Conservation (phyloP, 1,140 invertebrate genomes). For the Drosophila grimshawi region DNA sequence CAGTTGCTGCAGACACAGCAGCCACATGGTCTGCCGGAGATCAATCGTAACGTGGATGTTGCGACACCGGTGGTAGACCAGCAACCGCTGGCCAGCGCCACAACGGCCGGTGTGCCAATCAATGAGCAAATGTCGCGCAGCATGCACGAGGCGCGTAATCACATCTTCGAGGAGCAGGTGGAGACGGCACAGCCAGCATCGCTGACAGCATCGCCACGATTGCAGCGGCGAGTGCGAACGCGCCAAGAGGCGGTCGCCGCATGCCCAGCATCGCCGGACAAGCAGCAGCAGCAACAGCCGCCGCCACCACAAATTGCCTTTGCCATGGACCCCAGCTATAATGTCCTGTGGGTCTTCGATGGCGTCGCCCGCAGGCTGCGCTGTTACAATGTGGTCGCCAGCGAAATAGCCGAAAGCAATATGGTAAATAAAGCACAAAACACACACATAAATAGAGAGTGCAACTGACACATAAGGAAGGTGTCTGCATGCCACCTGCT, state of each 20-base stretch:
- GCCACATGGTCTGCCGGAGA: slow-evolving; percentile 55
- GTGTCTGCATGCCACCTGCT: too few species aligned
- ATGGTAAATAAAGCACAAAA: slow-evolving; percentile 35
- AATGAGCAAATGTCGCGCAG: slow-evolving; percentile 84
- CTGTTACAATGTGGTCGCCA: slow-evolving; percentile 92
- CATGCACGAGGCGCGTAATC: slow-evolving; percentile 82
- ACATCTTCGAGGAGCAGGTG: slow-evolving; percentile 78
- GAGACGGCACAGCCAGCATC: slow-evolving; percentile 7
- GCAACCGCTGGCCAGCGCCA: slow-evolving; percentile 30
- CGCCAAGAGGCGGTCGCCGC: slow-evolving; percentile 25
- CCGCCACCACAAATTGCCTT: slow-evolving; percentile 76
- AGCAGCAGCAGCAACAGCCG: slow-evolving; percentile 44
- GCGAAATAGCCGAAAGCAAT: slow-evolving; percentile 85
- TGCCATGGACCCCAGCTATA: slow-evolving; percentile 93
- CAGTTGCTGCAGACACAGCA: slow-evolving; percentile 67
- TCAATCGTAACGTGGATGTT: slow-evolving; percentile 76
- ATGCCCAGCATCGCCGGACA: slow-evolving; percentile 23
- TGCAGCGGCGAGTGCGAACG: slow-evolving; percentile 23
- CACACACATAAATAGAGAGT: too few species aligned
- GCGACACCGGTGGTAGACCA: slow-evolving; percentile 43
- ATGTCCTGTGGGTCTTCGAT: slow-evolving; percentile 94
- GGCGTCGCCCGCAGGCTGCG: slow-evolving; percentile 89
- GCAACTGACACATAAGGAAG: too few species aligned
- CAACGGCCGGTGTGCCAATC: slow-evolving; percentile 61
- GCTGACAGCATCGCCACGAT: slow-evolving; percentile 12